A percentile compares a stretch with the other conserved stretches of the same genome.
These are phyloP conservation scores for Oxycera nigricornis DNA, from an alignment of 2,888 invertebrate genomes.

Conservation along the genomic window DNA sequence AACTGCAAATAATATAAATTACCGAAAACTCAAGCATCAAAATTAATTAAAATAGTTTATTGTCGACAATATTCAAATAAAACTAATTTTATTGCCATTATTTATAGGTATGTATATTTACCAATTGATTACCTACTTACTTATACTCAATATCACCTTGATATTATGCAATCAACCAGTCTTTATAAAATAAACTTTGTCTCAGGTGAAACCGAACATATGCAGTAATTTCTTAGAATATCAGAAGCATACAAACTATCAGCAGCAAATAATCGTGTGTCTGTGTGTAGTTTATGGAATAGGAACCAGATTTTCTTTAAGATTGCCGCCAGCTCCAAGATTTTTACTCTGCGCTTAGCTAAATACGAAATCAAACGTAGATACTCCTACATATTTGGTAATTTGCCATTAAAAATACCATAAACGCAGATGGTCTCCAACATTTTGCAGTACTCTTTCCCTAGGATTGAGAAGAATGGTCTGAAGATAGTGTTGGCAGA, in stretches of 20 bases:
- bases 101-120: constrained; percentile 5
- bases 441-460: neutral
- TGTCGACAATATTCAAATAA: no score
- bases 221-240: neutral
- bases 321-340: neutral
- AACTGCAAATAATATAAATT: no score
- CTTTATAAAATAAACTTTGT: neutral
- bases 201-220: neutral
- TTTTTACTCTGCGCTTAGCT: no score
- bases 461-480: neutral
- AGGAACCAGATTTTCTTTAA: neutral
- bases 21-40: no score
- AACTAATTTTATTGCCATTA: neutral
- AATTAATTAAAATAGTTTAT: no score
- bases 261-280: neutral
- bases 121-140: constrained; percentile 4
- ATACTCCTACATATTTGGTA: constrained; percentile 22
- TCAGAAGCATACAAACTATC: neutral
- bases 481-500: no score
- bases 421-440: constrained; percentile 13
- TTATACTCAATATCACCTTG: constrained; percentile 8
- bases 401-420: constrained; percentile 8
- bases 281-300: neutral
- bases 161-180: constrained; percentile 21
- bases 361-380: constrained; percentile 5